Evolutionary conservation across 2,888 invertebrate genomes (phyloP).

Genomic region (Incurvaria masculella): DNA sequence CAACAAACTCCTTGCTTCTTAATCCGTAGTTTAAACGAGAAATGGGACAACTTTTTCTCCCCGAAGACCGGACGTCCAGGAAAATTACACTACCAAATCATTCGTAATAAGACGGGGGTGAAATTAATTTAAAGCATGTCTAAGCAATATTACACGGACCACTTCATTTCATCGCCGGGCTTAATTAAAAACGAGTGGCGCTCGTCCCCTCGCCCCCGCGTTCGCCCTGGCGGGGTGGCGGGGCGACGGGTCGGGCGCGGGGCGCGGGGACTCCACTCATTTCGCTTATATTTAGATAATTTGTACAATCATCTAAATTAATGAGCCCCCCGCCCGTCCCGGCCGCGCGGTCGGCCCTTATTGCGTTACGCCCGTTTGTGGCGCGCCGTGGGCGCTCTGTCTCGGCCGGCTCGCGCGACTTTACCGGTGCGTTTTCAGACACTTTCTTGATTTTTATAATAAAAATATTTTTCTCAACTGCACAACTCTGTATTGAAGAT

Average conservation of each 20-base stretch:
- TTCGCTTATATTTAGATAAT: conserved; percentile 58
- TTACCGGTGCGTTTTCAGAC: too few relatives aligned
- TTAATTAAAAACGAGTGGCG: conserved; percentile 59
- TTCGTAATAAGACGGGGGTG: conserved; percentile 40
- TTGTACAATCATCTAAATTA: conserved; percentile 60
- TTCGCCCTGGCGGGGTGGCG: conserved; percentile 42
- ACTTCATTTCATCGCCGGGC: conserved; percentile 57
- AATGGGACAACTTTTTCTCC: too few relatives aligned
- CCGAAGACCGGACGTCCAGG: too few relatives aligned
- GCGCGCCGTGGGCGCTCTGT: too few relatives aligned
- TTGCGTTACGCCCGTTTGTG: conserved; percentile 34
- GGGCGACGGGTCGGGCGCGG: conserved; percentile 40
- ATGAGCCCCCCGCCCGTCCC: conserved; percentile 54
- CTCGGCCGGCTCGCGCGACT: too few relatives aligned
- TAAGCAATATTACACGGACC: conserved; percentile 57
- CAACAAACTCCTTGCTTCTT: too few relatives aligned
- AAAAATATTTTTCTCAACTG: too few relatives aligned
- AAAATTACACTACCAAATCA: conserved; percentile 23
- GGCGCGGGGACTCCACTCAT: conserved; percentile 35
- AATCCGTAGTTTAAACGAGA: too few relatives aligned
- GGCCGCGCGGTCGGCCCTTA: conserved; percentile 27
- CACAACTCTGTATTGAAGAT: too few relatives aligned
- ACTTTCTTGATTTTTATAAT: too few relatives aligned
- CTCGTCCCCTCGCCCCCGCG: conserved; percentile 34
- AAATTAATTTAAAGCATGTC: conserved; percentile 56